These are phyloP conservation scores for Planiliza haematocheilus DNA, from an alignment of 2,113 vertebrate species.

Conservation along the genomic window DNA sequence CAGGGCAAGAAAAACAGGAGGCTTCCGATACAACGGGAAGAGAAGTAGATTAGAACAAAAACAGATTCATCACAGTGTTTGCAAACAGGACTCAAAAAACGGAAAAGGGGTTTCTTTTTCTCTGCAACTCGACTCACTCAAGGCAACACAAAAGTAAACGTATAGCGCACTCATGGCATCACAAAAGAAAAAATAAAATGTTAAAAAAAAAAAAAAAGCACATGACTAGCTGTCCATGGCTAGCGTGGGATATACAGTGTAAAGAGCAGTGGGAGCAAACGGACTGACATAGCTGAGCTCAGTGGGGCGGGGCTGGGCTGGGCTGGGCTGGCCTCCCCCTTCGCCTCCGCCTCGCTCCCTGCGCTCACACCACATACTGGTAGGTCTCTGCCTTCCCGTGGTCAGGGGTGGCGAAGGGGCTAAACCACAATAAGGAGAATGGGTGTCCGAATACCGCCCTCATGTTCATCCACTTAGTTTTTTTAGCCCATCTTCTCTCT, in stretches of 20 bases:
- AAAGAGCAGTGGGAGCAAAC: slow-evolving; percentile 40
- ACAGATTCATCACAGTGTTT: slow-evolving; percentile 60
- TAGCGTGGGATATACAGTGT: slow-evolving; percentile 40
- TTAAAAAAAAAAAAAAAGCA: slow-evolving; percentile 52
- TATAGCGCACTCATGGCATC: slow-evolving; percentile 46
- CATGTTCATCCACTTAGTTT: slow-evolving; percentile 99
- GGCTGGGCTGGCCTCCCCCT: slow-evolving; percentile 29
- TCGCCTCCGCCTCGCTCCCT: slow-evolving; percentile 67
- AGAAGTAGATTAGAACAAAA: slow-evolving; percentile 30
- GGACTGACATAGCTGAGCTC: slow-evolving; percentile 25
- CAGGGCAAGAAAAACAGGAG: slow-evolving; percentile 17
- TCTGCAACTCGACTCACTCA: slow-evolving; percentile 67
- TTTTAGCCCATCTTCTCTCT: slow-evolving; percentile 99
- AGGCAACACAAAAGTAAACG: slow-evolving; percentile 51
- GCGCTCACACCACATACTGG: slow-evolving; percentile 98
- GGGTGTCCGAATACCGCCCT: slow-evolving; percentile 99
- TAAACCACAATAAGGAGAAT: slow-evolving; percentile 99
- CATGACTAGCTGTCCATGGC: slow-evolving; percentile 49
- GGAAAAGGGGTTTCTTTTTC: slow-evolving; percentile 65
- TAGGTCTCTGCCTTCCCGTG: slow-evolving; percentile 99
- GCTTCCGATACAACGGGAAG: slow-evolving; percentile 39
- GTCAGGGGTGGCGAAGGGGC: slow-evolving; percentile 97
- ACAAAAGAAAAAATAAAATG: slow-evolving; percentile 47
- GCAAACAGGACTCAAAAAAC: slow-evolving; percentile 56
- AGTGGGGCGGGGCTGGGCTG: slow-evolving; percentile 14